These are phyloP conservation scores for Bactericera cockerelli DNA, from an alignment of 1,140 invertebrate genomes.

Conservation along the genomic window DNA sequence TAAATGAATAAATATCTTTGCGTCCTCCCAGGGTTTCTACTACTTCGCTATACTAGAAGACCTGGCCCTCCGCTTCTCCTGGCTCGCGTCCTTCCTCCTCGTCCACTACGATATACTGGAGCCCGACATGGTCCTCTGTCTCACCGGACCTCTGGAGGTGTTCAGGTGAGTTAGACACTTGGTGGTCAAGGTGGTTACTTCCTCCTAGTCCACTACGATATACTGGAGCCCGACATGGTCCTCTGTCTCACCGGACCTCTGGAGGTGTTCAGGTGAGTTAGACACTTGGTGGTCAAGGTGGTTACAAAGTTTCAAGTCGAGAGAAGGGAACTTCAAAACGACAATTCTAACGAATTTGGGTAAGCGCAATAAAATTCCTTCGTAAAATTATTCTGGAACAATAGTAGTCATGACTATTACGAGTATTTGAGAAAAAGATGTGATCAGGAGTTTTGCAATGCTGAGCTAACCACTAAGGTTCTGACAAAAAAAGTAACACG, in stretches of 20 bases:
- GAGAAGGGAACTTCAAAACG: too few species aligned
- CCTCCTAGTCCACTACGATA: conserved; percentile 54
- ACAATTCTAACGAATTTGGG: too few species aligned
- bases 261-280: conserved; percentile 55
- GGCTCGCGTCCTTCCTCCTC: conserved; percentile 59
- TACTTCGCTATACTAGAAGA: conserved; percentile 69
- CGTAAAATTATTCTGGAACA: too few species aligned
- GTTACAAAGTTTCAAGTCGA: too few species aligned
- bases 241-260: conserved; percentile 58
- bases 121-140: conserved; percentile 57
- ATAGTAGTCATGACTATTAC: too few species aligned
- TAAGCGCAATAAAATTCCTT: too few species aligned
- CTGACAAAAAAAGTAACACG: too few species aligned
- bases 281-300: not conserved
- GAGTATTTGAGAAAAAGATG: too few species aligned
- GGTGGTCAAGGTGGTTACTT: conserved; percentile 31
- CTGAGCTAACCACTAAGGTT: too few species aligned
- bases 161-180: conserved; percentile 37
- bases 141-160: conserved; percentile 67
- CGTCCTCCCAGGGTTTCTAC: conserved; percentile 38
- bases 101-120: conserved; percentile 55
- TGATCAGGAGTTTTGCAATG: too few species aligned
- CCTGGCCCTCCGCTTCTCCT: conserved; percentile 65
- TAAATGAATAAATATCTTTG: too few species aligned
- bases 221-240: conserved; percentile 56